phyloP scores from a whole-genome alignment of 2,113 vertebrate genomes.

The Podocnemis expansa region DNA sequence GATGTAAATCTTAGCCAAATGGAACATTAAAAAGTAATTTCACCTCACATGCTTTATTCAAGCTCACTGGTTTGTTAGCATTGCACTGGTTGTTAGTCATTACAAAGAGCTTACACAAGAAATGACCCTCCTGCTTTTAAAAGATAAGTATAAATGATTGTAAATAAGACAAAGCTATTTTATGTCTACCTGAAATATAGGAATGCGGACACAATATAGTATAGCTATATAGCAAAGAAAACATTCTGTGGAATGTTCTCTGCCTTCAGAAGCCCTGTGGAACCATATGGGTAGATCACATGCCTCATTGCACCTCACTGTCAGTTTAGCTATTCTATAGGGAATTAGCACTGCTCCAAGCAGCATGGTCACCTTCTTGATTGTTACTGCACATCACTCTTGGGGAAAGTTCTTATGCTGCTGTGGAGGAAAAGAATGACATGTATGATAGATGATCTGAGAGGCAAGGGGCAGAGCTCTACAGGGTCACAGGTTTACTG shows the following conservation, averaged over 20 bases:
- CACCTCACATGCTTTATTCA: not conserved
- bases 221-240: not conserved
- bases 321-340: not conserved
- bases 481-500: not conserved
- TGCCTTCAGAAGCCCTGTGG: not conserved
- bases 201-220: not conserved
- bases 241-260: not conserved
- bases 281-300: not conserved
- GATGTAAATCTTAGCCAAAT: not conserved
- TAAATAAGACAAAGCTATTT: not conserved
- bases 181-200: not conserved
- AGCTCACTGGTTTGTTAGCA: not conserved
- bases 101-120: not conserved
- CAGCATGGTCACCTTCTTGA: not conserved
- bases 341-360: not conserved
- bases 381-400: not conserved
- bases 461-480: not conserved
- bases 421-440: not conserved
- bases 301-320: not conserved
- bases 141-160: not conserved
- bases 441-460: not conserved
- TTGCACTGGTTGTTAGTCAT: not conserved
- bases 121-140: not conserved
- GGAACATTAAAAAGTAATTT: not conserved
- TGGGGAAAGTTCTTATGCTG: not conserved